Conservation (phyloP, 2,797 vertebrate genomes). For the Anguilla obscura region DNA sequence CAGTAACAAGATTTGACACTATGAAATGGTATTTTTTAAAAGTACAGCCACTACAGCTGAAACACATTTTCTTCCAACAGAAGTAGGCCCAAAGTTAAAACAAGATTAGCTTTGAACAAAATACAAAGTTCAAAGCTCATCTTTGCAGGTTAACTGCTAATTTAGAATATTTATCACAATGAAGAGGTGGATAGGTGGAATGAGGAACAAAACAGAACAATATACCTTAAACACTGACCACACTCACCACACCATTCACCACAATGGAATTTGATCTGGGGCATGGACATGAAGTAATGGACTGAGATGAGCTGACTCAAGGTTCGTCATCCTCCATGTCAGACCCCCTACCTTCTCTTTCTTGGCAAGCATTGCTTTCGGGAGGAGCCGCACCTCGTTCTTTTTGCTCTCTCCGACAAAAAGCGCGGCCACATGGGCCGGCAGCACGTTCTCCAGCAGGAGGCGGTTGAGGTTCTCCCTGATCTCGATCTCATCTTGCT, state of each 20-base stretch:
- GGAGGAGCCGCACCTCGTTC: conserved; percentile 81
- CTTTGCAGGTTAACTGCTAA: neutral
- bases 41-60: too few relatives aligned
- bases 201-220: neutral
- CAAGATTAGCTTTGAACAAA: too few relatives aligned
- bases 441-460: conserved; percentile 94
- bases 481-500: conserved; percentile 95
- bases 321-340: neutral
- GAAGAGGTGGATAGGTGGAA: neutral
- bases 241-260: neutral
- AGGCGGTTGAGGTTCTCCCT: conserved; percentile 96
- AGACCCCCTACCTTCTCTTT: conserved; percentile 59
- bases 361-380: conserved; percentile 59
- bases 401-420: conserved; percentile 94
- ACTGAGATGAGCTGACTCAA: conserved; percentile 29
- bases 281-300: conserved; percentile 8
- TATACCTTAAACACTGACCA: conserved; percentile 27
- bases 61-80: too few relatives aligned
- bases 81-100: too few relatives aligned
- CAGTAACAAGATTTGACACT: too few relatives aligned
- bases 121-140: too few relatives aligned
- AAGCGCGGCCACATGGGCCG: conserved; percentile 90
- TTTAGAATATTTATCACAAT: neutral
- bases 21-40: too few relatives aligned
- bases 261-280: neutral